Evolutionary conservation across 2,113 vertebrate genomes (phyloP), one percentile per base, ranked within the genome.

Genomic region (Harpagus bidentatus): DNA sequence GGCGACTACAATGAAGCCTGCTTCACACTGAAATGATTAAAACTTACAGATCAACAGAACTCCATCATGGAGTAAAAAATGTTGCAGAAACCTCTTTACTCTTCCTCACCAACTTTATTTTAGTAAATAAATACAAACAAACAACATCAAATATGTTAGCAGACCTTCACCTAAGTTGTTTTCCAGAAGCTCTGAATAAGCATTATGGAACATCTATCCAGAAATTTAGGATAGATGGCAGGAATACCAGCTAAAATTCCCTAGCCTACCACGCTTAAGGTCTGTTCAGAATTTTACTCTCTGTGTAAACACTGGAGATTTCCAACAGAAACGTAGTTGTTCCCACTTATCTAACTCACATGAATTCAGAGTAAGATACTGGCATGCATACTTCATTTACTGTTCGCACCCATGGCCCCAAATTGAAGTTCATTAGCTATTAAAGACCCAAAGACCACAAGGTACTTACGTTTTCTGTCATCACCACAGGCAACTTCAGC

Each of bases 401-500:
- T 40, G 28, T 8, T 53, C 31, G 25, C 32, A 7, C 45, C 11
- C 26, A 4, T 0, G 0, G 61, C 17, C 17, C 50, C n/a, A 36
- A 84, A 10, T 28, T 17, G 38, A 89, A 32, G 19, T 29, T 43
- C 22, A 23, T 34, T 8, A 43, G 16, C 63, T 55, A 36, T 28
- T n/a, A 23, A 42, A 82, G 10, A 69, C 13, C 16, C 4, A 4
- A 59, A 69, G 34, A 23, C 26, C 87, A 70, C 7, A 55, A 31
- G 47, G 31, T 34, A 97, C 98, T 98, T 80, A 99, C 99, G 93
- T 93, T 98, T 97, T 95, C 98, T 99, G 88, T 98, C 98, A 38
- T 99, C 98, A 82, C 98, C 99, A 95, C 96, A 94, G 52, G 99
- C 99, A 92, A 99, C 99, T 97, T 99, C 99, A 96, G 99, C 99